phyloP scores from a whole-genome alignment of 2,888 invertebrate genomes.

The Drosophila setosimentum region DNA sequence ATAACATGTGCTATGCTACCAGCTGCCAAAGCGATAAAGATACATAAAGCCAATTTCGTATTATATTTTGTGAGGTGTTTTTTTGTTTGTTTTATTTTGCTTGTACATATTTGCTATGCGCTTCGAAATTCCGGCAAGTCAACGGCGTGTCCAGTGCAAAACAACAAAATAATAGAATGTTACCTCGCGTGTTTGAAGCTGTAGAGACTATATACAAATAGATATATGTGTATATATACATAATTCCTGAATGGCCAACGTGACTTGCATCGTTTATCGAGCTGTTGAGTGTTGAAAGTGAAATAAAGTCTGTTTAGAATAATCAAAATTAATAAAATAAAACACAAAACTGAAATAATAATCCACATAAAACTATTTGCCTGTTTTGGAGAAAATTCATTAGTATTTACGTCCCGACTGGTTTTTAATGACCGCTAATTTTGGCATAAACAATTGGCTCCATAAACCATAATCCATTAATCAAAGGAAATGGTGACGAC shows the following conservation, averaged over 20 bases:
- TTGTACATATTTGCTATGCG: conserved; percentile 12
- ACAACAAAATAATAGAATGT: conserved; percentile 17
- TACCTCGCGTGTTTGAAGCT: too few species aligned
- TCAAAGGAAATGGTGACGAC: conserved; percentile 63
- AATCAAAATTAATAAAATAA: background rate
- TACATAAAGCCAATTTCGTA: background rate
- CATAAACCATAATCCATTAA: conserved; percentile 51
- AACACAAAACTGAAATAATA: conserved; percentile 14
- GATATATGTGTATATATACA: background rate
- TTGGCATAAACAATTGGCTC: conserved; percentile 56
- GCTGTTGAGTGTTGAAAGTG: conserved; percentile 12
- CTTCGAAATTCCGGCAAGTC: conserved; percentile 36
- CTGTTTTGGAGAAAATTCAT: conserved; percentile 40
- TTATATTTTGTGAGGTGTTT: conserved; percentile 1
- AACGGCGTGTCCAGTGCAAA: conserved; percentile 10
- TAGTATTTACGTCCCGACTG: conserved; percentile 67
- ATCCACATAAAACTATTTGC: conserved; percentile 10
- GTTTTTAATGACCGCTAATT: conserved; percentile 59
- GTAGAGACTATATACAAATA: background rate
- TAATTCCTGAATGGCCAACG: conserved; percentile 24
- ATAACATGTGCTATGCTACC: conserved; percentile 39
- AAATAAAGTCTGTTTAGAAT: conserved; percentile 37
- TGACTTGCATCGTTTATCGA: conserved; percentile 39
- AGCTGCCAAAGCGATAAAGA: conserved; percentile 8
- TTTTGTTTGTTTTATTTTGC: background rate